Base-by-base conservation (phyloP, 2,113 vertebrate species). In the Mastomys coucha region DNA sequence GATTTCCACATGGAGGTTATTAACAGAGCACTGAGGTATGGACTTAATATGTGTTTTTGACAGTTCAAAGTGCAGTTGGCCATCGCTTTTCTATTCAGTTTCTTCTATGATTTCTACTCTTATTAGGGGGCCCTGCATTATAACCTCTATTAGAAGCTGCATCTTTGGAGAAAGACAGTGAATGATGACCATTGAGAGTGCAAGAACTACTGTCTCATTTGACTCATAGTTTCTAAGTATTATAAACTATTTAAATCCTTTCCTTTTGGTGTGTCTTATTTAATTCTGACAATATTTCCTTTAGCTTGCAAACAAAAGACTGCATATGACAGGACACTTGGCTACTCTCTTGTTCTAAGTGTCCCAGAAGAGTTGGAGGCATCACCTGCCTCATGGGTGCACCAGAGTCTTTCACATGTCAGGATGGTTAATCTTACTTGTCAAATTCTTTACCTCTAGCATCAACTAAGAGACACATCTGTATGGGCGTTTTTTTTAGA, bases 11-110 rank as follows among this genome's bases (percentile, higher is more conserved):
- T 31, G 31, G 51, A 3, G 8, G n/a, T 91, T 76, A 72, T 4
- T 72, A 8, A 10, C 65, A 33, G 63, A 91, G 24, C 22, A 33
- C 0, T 42, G 0, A 0, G 19, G 7, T 24, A 1, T 10, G 11
- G 65, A 45, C 17, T 58, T 16, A 5, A 7, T 5, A 10, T 9
- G 7, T 78, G 67, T 63, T 60, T 13, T 6, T 31, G 65, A 81
- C 24, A 36, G 7, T 36, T 82, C 49, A 51, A 67, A 70, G 16
- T 19, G 0, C 12, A n/a, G 5, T 12, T 80, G 39, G 75, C 88
- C 33, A 60, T 65, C 3, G 24, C 53, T 49, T 63, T 76, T 91
- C 28, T 80, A 49, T 86, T 45, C 14, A 67, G 53, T 45, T 58
- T 49, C 49, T 31, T 97, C 58, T 58, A 16, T 78, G 56, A 33